Base-by-base conservation (phyloP, 2,888 invertebrate genomes). In the Ophioninae sp. region DNA sequence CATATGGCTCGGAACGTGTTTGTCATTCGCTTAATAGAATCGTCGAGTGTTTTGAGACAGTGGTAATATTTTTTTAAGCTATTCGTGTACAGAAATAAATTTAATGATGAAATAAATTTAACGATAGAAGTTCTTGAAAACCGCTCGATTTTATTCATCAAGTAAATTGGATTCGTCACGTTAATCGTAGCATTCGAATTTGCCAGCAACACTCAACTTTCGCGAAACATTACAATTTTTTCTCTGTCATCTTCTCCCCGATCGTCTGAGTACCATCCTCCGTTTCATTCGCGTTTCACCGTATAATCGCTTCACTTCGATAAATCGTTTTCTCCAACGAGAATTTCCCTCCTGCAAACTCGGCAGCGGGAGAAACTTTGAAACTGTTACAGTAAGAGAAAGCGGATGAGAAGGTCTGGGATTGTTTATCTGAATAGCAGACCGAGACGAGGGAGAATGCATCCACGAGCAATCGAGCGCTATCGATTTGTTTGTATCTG, bases 401-500 rank as follows among this genome's bases (percentile, higher is more conserved):
- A 72, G 67, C 41, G 50, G 21, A 41, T 10, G 77, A 50, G 77
- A 50, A 62, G 21, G 78, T 72, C 64, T 30, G 50, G 64, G 65
- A 82, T 75, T 76, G 77, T 77, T 83, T 80, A 80, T 80, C 83
- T 83, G 83, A 80, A 83, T 83, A 83, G 83, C 80, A 83, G 80
- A 83, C 80, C 39, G 80, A 79, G 73, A 74, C 69, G 68, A 80
- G 76, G 64, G 77, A 73, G 68, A 80, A 83, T 77, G 74, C 68
- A 83, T 77, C 77, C 83, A 74, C 73, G 74, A 64, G 80, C 80
- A 80, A 83, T 83, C 74, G 83, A 80, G 83, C 80, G 80, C 80
- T 83, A 83, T 83, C 80, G 83, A 83, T 83, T 83, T 80, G 83
- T 83, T 83, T 83, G 83, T 83, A 80, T 83, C 83, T 77, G 73